These are phyloP conservation scores for Yasuhikotakia modesta DNA, from an alignment of 2,797 vertebrate genomes.

Conservation along the genomic window DNA sequence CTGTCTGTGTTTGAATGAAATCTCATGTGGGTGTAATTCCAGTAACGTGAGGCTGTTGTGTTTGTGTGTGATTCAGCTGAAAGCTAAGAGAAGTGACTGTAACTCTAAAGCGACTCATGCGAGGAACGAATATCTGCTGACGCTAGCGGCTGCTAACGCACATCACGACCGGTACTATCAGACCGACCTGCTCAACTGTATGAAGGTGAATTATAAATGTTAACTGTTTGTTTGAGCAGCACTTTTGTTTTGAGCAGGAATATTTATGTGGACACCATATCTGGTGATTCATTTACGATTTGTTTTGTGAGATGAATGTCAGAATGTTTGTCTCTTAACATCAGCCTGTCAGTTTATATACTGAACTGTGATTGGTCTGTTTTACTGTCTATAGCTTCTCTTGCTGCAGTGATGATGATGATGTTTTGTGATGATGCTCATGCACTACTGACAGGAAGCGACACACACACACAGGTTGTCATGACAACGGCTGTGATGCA, in stretches of 20 bases:
- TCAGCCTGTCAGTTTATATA: no score
- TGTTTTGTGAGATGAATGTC: no score
- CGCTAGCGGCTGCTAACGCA: slow-evolving; percentile 93
- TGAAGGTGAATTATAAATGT: slow-evolving; percentile 96
- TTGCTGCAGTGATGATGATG: not conserved
- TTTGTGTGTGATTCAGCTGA: slow-evolving; percentile 79
- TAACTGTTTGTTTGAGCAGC: no score
- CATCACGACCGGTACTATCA: slow-evolving; percentile 98
- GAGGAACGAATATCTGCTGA: slow-evolving; percentile 97
- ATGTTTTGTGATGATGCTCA: not conserved
- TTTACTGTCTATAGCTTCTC: not conserved
- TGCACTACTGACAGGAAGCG: not conserved
- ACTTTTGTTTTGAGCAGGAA: no score
- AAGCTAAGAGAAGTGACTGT: slow-evolving; percentile 93
- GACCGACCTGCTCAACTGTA: slow-evolving; percentile 90
- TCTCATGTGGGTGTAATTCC: no score
- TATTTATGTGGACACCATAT: no score
- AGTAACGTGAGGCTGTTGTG: not conserved
- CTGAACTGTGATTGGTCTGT: no score
- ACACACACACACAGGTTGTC: no score
- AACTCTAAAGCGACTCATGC: slow-evolving; percentile 97
- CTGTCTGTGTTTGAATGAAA: no score
- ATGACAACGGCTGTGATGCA: not conserved
- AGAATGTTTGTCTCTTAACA: no score
- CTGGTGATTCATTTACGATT: no score